A percentile compares a stretch with the other conserved stretches of the same genome.
phyloP scores from a whole-genome alignment of 1,140 invertebrate genomes.

The Acromyrmex echinatior region DNA sequence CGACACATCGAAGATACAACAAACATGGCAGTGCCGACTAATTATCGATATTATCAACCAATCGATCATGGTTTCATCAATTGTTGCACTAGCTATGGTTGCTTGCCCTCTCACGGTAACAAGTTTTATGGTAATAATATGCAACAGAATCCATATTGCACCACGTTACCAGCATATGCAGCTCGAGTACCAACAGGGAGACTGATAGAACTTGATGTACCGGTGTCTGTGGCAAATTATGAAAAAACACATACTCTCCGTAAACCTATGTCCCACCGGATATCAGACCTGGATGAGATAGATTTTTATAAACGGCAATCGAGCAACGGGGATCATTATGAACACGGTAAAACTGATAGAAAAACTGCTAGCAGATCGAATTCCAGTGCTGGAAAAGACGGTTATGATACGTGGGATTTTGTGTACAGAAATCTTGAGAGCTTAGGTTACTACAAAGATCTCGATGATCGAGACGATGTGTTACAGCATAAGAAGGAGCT shows the following conservation, averaged over 20 bases:
- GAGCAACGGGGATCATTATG: constrained; percentile 67
- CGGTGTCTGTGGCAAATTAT: constrained; percentile 80
- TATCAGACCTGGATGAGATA: constrained; percentile 76
- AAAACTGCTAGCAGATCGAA: constrained; percentile 56
- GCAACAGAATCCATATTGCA: constrained; percentile 70
- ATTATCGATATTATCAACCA: constrained; percentile 67
- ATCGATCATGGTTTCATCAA: constrained; percentile 66
- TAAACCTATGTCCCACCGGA: constrained; percentile 64
- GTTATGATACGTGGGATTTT: constrained; percentile 92
- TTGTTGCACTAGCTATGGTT: constrained; percentile 71
- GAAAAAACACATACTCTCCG: constrained; percentile 73
- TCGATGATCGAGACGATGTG: constrained; percentile 89
- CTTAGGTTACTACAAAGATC: constrained; percentile 91
- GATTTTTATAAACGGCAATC: constrained; percentile 71
- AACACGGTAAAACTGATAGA: constrained; percentile 73
- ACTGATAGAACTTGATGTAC: constrained; percentile 91
- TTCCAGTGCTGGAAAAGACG: constrained; percentile 73
- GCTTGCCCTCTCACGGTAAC: constrained; percentile 61
- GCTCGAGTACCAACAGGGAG: constrained; percentile 88
- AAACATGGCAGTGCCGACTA: constrained; percentile 49
- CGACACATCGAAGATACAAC: constrained; percentile 72
- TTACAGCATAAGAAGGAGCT: constrained; percentile 81
- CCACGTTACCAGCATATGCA: constrained; percentile 63
- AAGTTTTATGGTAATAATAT: constrained; percentile 67
- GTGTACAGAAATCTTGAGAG: constrained; percentile 92